Base-by-base conservation (phyloP, 2,797 vertebrate genomes). In the Crypturellus tataupa region DNA sequence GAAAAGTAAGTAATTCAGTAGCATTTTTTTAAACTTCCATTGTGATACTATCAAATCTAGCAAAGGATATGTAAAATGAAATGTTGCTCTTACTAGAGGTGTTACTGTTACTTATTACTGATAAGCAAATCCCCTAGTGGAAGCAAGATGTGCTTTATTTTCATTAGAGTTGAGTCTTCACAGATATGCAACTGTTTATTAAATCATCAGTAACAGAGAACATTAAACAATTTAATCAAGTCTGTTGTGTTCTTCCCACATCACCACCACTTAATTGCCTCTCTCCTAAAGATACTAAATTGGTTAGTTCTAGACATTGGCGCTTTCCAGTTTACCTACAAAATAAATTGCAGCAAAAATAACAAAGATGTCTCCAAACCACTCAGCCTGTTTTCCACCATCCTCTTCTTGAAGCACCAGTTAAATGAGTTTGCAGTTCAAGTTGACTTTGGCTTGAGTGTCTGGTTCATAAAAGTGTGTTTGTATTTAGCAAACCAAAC, bases 1-100 rank as follows among this genome's bases (percentile, higher is more conserved):
- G 97, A 98, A 98, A 98, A 98, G 99, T 99, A 96, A 98, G 97
- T 97, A 90, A 78, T 86, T 68, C 5, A 7, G 11, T 62, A 64
- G 27, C 25, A 9, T 55, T 64, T 51, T 88, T 62, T 60, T 35
- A 31, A 75, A 53, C 13, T 70, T 65, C 1, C 1, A 64, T 89
- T 47, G 13, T 49, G 33, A 11, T 69, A 58, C 25, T 49, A 24
- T 51, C 37, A 27, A 75, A 40, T 79, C 27, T 70, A 71, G 18
- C 20, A 88, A 91, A 56, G 75, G 46, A 37, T 14, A 33, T 0
- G 0, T 73, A 49, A 40, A 71, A 56, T 13, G 39, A 53, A 69
- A 13, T 9, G 0, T 25, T 83, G 1, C 23, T 80, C 18, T 65
- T 90, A 6, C 49, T 68, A 33, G 23, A 35, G 21, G 16, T 24